These are phyloP conservation scores for Nebria brevicollis DNA, from an alignment of 2,888 invertebrate species.

Conservation along the genomic window DNA sequence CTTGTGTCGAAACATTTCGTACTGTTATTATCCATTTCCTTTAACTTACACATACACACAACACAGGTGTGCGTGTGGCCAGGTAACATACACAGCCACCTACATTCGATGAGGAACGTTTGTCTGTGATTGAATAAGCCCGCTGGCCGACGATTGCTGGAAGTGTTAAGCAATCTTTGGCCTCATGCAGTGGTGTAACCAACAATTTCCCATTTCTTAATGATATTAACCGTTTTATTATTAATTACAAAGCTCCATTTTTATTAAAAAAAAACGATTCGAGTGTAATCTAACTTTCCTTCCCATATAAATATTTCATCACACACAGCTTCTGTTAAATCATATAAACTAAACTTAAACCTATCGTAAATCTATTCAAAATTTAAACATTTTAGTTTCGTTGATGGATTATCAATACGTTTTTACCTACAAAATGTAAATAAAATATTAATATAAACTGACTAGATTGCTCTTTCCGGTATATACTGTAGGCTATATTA, in stretches of 20 bases:
- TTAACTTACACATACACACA: constrained; percentile 3
- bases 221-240: neutral
- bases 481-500: too few relatives aligned
- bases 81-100: neutral
- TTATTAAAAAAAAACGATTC: too few relatives aligned
- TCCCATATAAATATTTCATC: too few relatives aligned
- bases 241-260: neutral
- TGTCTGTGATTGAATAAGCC: constrained; percentile 1
- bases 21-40: constrained; percentile 18
- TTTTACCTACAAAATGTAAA: too few relatives aligned
- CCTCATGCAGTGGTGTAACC: neutral
- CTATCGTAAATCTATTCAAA: too few relatives aligned
- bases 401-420: too few relatives aligned
- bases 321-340: too few relatives aligned
- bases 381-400: too few relatives aligned
- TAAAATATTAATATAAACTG: too few relatives aligned
- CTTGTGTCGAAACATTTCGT: constrained; percentile 9
- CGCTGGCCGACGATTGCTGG: neutral
- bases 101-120: neutral
- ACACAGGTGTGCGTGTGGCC: neutral
- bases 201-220: neutral
- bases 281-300: too few relatives aligned
- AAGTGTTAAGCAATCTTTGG: neutral
- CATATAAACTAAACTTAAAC: too few relatives aligned
- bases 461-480: too few relatives aligned